Evolutionary conservation across 2,797 vertebrate genomes (phyloP).

Genomic region (Cynopterus sphinx): DNA sequence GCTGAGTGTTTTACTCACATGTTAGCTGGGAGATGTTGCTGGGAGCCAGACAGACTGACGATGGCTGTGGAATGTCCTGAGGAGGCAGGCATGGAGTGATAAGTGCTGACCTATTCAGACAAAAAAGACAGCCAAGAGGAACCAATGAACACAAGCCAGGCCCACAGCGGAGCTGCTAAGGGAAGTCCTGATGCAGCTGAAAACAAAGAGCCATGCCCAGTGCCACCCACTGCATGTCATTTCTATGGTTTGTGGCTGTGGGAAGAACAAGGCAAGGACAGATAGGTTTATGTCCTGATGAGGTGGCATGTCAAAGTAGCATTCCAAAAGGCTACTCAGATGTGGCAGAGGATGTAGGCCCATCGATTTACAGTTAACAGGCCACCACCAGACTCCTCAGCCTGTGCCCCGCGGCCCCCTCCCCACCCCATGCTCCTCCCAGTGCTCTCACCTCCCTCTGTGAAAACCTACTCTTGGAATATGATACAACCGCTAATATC

Average conservation of each 20-base stretch:
- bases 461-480: not conserved
- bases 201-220: not conserved
- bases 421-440: not conserved
- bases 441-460: not conserved
- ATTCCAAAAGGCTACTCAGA: not conserved
- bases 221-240: not conserved
- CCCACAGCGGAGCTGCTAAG: not conserved
- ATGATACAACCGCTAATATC: not conserved
- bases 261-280: not conserved
- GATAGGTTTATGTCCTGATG: not conserved
- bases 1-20: slow-evolving; percentile 82
- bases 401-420: rapidly evolving
- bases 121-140: slow-evolving; percentile 9
- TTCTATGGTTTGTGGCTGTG: not conserved
- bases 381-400: not conserved
- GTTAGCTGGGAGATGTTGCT: slow-evolving; percentile 83
- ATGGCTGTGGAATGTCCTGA: slow-evolving; percentile 80
- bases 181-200: not conserved
- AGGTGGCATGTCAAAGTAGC: not conserved
- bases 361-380: not conserved
- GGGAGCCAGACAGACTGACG: slow-evolving; percentile 83
- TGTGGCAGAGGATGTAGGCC: not conserved
- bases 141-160: not conserved
- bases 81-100: slow-evolving; percentile 72
- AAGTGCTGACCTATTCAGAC: slow-evolving; percentile 80